Conservation (phyloP, 2,888 invertebrate species). For the Sympetrum striolatum region DNA sequence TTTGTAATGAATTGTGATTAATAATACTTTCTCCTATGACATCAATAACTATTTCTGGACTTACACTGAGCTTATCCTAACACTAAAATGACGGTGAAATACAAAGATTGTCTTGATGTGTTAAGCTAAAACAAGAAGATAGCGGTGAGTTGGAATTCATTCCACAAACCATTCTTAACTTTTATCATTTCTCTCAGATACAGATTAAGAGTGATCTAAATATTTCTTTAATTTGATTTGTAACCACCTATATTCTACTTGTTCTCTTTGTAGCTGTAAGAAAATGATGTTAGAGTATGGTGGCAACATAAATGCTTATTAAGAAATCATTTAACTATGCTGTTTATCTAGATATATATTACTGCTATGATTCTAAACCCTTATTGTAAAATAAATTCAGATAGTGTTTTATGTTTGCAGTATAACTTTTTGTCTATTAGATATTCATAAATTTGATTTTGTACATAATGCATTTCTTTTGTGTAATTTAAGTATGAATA, state of each 20-base stretch:
- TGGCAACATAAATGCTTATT: not conserved
- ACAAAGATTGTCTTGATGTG: not conserved
- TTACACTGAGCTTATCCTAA: not conserved
- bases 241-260: not conserved
- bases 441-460: not conserved
- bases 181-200: not conserved
- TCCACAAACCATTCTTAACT: not conserved
- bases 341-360: not conserved
- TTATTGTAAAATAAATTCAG: not conserved
- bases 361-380: not conserved
- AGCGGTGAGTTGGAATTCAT: not conserved
- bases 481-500: not conserved
- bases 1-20: not conserved
- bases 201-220: not conserved
- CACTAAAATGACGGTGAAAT: not conserved
- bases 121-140: not conserved
- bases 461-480: not conserved
- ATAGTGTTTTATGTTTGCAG: not conserved
- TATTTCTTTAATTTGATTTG: not conserved
- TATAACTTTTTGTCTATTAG: not conserved
- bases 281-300: constrained; percentile 22
- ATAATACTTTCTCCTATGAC: not conserved
- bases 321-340: not conserved
- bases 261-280: constrained; percentile 13
- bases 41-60: too few relatives aligned